phyloP scores from a whole-genome alignment of 2,113 vertebrate genomes.

The Siniperca chuatsi region DNA sequence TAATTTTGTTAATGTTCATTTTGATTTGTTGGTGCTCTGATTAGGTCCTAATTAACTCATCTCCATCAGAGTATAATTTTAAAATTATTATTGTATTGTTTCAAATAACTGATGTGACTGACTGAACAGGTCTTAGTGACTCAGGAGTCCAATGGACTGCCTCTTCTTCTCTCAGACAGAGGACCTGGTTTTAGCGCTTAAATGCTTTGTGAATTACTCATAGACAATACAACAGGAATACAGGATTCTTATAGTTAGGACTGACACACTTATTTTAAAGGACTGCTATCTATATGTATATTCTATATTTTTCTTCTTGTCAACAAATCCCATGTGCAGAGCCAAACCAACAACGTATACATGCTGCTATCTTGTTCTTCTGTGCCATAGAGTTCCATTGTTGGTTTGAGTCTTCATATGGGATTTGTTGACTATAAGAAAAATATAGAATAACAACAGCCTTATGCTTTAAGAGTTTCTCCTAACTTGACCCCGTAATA shows the following conservation, averaged over 20 bases:
- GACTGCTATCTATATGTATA: background rate
- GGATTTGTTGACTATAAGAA: too few relatives aligned
- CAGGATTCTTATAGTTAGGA: background rate
- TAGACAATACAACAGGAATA: too few relatives aligned
- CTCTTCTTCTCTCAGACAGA: too few relatives aligned
- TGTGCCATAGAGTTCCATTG: too few relatives aligned
- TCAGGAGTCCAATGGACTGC: too few relatives aligned
- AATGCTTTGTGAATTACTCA: too few relatives aligned
- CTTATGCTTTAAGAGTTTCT: background rate
- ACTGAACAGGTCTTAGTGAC: too few relatives aligned
- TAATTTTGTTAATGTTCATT: background rate
- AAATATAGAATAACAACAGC: too few relatives aligned
- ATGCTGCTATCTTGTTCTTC: background rate
- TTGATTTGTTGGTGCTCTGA: background rate
- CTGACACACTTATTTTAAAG: background rate
- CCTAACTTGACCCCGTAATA: background rate
- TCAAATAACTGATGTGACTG: too few relatives aligned
- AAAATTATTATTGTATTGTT: too few relatives aligned
- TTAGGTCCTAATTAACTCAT: background rate
- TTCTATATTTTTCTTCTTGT: background rate
- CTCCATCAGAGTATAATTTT: background rate
- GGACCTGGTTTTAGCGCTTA: too few relatives aligned
- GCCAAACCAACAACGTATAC: background rate
- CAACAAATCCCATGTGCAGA: background rate
- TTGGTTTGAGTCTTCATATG: too few relatives aligned